phyloP scores from a whole-genome alignment of 2,888 invertebrate genomes.

The Euphydryas editha region DNA sequence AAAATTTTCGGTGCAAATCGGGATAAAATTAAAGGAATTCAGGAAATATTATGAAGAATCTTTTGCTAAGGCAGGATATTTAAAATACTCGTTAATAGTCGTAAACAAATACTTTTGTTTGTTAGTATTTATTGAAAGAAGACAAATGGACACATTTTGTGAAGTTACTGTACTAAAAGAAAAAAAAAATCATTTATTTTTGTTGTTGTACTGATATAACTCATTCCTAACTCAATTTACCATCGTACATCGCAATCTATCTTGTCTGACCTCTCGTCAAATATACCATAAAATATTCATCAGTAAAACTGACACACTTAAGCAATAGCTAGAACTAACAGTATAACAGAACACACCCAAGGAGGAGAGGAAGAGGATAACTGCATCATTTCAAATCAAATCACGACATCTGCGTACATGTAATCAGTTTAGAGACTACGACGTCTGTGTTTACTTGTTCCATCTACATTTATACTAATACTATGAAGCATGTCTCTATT shows the following conservation, averaged over 20 bases:
- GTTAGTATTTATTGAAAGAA: too few relatives aligned
- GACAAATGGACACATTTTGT: too few relatives aligned
- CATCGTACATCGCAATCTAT: not conserved
- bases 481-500: too few relatives aligned
- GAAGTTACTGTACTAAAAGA: too few relatives aligned
- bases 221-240: not conserved
- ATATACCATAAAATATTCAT: conserved; percentile 1
- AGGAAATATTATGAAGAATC: too few relatives aligned
- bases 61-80: too few relatives aligned
- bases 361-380: not conserved
- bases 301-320: not conserved
- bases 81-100: too few relatives aligned
- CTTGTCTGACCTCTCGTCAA: not conserved
- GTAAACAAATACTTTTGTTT: too few relatives aligned
- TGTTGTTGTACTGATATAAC: too few relatives aligned
- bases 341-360: not conserved
- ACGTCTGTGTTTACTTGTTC: not conserved
- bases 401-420: conserved; percentile 1
- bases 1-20: too few relatives aligned
- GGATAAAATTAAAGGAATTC: too few relatives aligned
- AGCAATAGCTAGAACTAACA: not conserved
- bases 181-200: too few relatives aligned
- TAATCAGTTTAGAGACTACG: conserved; percentile 11
- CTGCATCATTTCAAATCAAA: conserved; percentile 8
- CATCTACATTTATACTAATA: not conserved